Base-by-base conservation (phyloP, 2,113 vertebrate species). In the Himantopus leucocephalus region DNA sequence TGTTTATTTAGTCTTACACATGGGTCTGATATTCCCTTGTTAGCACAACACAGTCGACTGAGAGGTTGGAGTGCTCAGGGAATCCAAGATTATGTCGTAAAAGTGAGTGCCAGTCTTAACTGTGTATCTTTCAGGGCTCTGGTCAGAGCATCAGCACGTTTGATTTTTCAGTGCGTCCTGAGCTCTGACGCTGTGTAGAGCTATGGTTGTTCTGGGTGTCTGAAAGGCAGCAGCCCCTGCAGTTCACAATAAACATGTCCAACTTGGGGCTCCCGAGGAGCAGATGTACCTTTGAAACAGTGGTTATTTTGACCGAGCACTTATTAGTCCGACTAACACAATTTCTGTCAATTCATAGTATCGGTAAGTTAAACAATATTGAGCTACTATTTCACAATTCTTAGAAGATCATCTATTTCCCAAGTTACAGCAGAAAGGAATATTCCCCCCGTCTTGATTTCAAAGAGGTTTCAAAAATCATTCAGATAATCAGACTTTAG, bases 401-500 rank as follows among this genome's bases (percentile, higher is more conserved):
- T 85, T 77, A 21, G 13, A 81, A 96, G 88, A 82, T 53, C 8
- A 83, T 80, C 48, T 68, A 8, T 97, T 97, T 90, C 68, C 82
- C 67, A 70, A 88, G 79, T 74, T 82, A 62, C 27, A 67, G 56
- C 45, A 41, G 60, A 72, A 80, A 73, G 79, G 47, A 92, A 50
- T 90, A 75, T 72, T 92, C 22, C 9, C 1, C 0, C 24, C 14
- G 7, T 12, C 6, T 53, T 97, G 87, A 96, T 97, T 97, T 96
- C 96, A 94, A 94, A 97, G 94, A 85, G 71, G 50, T 80, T 97
- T 97, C 94, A 96, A 67, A 95, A 97, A 85, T 96, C 93, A 94
- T 97, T 97, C 94, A 55, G 72, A 90, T 98, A 97, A 97, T 97
- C 84, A 96, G 92, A 95, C 97, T 97, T 97, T 32, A 97, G 89